Evolutionary conservation across 2,797 vertebrate genomes (phyloP), one percentile per base, ranked within the genome.

Genomic region (Xenentodon cancila): DNA sequence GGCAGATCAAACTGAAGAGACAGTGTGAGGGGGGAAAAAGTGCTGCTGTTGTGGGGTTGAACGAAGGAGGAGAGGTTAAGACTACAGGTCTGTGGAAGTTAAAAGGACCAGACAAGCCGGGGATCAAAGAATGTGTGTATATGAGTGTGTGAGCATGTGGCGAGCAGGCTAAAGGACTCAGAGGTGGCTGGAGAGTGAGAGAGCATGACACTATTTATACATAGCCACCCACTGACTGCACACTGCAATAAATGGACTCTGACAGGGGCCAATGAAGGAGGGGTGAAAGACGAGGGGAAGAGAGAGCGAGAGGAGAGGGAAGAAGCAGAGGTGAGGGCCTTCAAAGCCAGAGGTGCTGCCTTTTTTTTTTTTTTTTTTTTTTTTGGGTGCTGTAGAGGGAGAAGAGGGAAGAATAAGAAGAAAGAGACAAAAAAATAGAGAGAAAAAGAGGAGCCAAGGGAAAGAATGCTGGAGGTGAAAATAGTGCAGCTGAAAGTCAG

Each of bases 61-160:
- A 61, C 56, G 63, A 68, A 64, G 79, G 80, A 80, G 74, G 84
- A 85, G 87, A 87, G 84, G 88, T 85, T 87, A 84, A 87, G 73
- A 80, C 82, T 81, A 81, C 71, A 83, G 67, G 80, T 71, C 68
- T 79, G 79, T 78, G 81, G 74, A 84, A 85, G 85, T 85, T 91
- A 89, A 90, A 89, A 91, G 80, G 83, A 84, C 74, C 64, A 80
- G 88, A 91, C 81, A 88, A 79, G 84, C 80, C 71, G 75, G 70
- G 79, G 89, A 89, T 89, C 88, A 90, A 89, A 89, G 88, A 77
- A 54, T 59, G 50, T 64, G 74, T 81, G 58, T 48, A 68, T 56
- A 17, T 13, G 20, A 44, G 72, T 21, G 50, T 9, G 57, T 3
- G 66, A 20, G 48, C n/a, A 70, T 37, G 47, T 59, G 71, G 58